phyloP scores from a whole-genome alignment of 2,797 vertebrate species.

The Gymnopithys bicolor region DNA sequence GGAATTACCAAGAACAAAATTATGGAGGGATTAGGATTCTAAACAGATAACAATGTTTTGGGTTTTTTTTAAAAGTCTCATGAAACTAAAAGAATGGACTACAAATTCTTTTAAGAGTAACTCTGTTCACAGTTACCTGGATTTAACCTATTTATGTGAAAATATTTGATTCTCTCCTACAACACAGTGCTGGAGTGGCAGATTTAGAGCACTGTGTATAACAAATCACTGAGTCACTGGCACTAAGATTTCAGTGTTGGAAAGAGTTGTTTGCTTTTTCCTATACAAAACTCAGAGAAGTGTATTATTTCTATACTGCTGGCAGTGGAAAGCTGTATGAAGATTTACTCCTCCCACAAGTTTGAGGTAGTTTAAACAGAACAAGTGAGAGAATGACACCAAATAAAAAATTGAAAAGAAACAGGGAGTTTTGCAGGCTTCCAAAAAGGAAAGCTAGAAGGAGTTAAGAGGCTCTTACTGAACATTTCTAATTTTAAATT shows the following conservation, averaged over 20 bases:
- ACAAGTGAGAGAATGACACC: not conserved
- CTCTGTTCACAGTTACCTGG: not conserved
- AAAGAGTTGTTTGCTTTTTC: not conserved
- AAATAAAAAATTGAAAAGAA: not conserved
- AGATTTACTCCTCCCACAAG: not conserved
- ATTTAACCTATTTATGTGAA: not conserved
- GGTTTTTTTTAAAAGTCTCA: not conserved
- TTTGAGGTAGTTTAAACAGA: not conserved
- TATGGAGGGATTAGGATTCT: not conserved
- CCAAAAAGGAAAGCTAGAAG: not conserved
- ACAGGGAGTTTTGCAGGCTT: not conserved
- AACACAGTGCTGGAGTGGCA: not conserved
- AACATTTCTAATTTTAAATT: not conserved
- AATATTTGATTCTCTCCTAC: not conserved
- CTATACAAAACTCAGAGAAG: not conserved
- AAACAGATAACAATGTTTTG: not conserved
- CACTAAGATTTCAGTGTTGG: not conserved
- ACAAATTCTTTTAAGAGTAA: not conserved
- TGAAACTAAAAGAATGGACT: not conserved
- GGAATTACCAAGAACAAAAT: not conserved
- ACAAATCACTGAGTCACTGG: not conserved
- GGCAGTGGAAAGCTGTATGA: not conserved
- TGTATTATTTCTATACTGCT: not conserved
- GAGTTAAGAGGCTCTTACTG: not conserved
- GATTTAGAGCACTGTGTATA: not conserved